Evolutionary conservation across 2,113 vertebrate genomes (phyloP), one percentile per base, ranked within the genome.

Genomic region (Copsychus sechellarum): DNA sequence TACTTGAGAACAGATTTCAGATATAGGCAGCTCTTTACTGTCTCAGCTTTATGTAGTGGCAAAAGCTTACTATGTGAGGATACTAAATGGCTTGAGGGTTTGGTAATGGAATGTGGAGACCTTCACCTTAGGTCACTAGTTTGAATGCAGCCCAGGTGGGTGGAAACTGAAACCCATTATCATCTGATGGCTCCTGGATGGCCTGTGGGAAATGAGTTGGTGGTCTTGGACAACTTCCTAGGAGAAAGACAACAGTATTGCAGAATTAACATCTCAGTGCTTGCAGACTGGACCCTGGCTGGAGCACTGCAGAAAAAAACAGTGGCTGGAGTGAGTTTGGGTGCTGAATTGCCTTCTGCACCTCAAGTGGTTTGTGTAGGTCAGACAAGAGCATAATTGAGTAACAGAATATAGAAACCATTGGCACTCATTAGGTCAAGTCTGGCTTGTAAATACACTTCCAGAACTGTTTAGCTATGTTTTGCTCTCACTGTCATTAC

Each of bases 71-170:
- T 78, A 23, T 33, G 40, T 0, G 38, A 90, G 43, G 87, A 38
- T 86, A 54, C 74, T 71, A 88, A 96, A 88, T 90, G 94, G 76
- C 86, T 91, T 81, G 69, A 84, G 73, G 73, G 45, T 84, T 76
- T 94, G 48, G 47, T 96, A 96, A 97, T 97, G 93, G 95, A 66
- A 96, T 94, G 48, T 74, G 56, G 93, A 94, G 93, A 97, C 96
- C 94, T 97, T 97, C 95, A 96, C 96, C 96, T 95, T 88, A 93
- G 96, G 96, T 97, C 92, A 95, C 33, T 71, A 56, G 90, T 88
- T 61, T 92, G 90, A 95, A 96, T 81, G 81, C 92, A 95, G 92
- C 92, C 84, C 96, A 95, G 95, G 93, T 95, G 95, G 92, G 95
- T 93, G 92, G 92, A 96, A 95, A 93, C 94, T 92, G 36, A 94